These are phyloP conservation scores for Spisula solida DNA, from an alignment of 2,888 invertebrate genomes.

Conservation along the genomic window DNA sequence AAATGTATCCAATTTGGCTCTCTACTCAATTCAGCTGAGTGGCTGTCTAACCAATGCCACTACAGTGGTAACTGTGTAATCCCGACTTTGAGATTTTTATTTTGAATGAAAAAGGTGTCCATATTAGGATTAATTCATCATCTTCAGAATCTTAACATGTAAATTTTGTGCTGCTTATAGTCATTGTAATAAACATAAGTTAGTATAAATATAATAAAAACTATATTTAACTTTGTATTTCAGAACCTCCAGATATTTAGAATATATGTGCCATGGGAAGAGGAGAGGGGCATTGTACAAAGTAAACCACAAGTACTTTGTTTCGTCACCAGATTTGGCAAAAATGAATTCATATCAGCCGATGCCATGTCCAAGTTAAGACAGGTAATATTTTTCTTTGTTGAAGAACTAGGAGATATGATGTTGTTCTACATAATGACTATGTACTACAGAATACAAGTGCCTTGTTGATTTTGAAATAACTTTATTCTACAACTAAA, in stretches of 20 bases:
- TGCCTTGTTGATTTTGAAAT: background rate
- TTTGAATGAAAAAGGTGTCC: too few relatives aligned
- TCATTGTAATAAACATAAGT: too few relatives aligned
- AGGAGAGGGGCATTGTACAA: conserved; percentile 94
- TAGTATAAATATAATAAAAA: too few relatives aligned
- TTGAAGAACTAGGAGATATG: background rate
- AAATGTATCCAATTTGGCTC: too few relatives aligned
- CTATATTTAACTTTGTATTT: conserved; percentile 76
- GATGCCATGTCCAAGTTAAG: conserved; percentile 98
- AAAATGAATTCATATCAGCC: conserved; percentile 96
- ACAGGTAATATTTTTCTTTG: conserved; percentile 90
- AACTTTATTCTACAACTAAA: too few relatives aligned
- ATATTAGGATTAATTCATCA: too few relatives aligned
- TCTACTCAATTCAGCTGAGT: too few relatives aligned
- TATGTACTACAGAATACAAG: background rate
- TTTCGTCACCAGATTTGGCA: conserved; percentile 95
- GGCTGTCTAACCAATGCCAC: too few relatives aligned
- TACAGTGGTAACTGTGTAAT: too few relatives aligned
- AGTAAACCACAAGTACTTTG: conserved; percentile 90
- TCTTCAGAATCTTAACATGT: too few relatives aligned
- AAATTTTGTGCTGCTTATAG: background rate
- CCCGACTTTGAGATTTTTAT: too few relatives aligned
- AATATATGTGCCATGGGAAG: conserved; percentile 95
- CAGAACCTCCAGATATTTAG: conserved; percentile 97
- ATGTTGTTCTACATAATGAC: too few relatives aligned